A percentile compares a stretch with the other conserved stretches of the same genome.
Evolutionary conservation across 1,140 invertebrate species (phyloP).

Genomic region (Zaprionus gabonicus): DNA sequence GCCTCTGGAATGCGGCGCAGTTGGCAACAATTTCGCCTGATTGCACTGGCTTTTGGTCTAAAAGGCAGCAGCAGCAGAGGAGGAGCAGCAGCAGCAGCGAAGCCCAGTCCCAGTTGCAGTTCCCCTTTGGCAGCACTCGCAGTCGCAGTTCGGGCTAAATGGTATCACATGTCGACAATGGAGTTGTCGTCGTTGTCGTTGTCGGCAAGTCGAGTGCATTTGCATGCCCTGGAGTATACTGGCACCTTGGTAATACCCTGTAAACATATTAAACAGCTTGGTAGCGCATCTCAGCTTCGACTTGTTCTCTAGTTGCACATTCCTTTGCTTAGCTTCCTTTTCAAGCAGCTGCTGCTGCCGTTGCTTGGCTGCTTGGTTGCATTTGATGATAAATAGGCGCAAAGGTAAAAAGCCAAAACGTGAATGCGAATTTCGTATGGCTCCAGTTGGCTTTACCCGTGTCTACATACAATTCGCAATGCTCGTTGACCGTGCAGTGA

Average conservation of each 20-base stretch:
- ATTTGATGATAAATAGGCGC: constrained; percentile 82
- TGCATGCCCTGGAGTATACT: constrained; percentile 47
- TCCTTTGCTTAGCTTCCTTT: constrained; percentile 32
- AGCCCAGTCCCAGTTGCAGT: constrained; percentile 18
- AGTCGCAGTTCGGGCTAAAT: constrained; percentile 60
- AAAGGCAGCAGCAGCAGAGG: constrained; percentile 14
- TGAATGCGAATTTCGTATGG: constrained; percentile 76
- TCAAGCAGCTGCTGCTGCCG: constrained; percentile 59
- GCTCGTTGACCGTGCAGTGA: constrained; percentile 4
- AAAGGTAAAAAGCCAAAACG: constrained; percentile 82
- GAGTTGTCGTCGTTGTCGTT: constrained; percentile 51
- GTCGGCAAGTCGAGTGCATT: constrained; percentile 64
- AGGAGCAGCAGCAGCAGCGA: no score
- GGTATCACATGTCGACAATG: constrained; percentile 77
- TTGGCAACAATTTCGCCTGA: constrained; percentile 80
- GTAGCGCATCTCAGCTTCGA: constrained; percentile 33
- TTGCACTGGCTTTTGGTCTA: constrained; percentile 55
- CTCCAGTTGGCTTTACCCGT: constrained; percentile 41
- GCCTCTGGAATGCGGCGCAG: constrained; percentile 68
- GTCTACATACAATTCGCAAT: constrained; percentile 47
- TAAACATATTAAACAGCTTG: not conserved
- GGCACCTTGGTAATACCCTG: not conserved
- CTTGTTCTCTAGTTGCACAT: not conserved
- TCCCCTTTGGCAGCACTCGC: constrained; percentile 16
- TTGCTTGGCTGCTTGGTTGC: constrained; percentile 33